These are phyloP conservation scores for Apocheima hispidaria DNA, from an alignment of 2,888 invertebrate genomes.

Conservation along the genomic window DNA sequence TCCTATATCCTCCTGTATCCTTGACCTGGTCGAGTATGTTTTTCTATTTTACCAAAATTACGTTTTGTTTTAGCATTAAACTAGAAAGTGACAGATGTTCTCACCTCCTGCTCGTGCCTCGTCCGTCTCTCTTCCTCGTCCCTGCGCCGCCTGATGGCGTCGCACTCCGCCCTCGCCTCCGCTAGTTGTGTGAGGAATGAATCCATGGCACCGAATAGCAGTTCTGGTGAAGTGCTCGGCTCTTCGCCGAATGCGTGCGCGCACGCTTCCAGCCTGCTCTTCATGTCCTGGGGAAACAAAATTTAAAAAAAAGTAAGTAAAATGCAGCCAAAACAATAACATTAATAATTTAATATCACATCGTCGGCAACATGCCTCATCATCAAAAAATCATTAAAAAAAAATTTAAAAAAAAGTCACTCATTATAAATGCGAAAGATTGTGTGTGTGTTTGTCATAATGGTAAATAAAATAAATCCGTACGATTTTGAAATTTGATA, in stretches of 20 bases:
- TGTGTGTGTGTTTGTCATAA: too few relatives aligned
- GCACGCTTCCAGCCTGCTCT: constrained; percentile 95
- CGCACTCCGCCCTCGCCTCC: constrained; percentile 96
- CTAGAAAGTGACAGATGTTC: not conserved
- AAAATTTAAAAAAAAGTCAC: too few relatives aligned
- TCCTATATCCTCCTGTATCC: too few relatives aligned
- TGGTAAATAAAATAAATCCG: too few relatives aligned
- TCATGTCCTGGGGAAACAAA: constrained; percentile 91
- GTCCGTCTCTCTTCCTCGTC: constrained; percentile 96
- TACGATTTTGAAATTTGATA: too few relatives aligned
- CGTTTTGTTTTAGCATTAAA: too few relatives aligned
- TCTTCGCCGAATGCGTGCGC: constrained; percentile 97
- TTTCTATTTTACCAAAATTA: too few relatives aligned
- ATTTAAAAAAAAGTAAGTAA: not conserved
- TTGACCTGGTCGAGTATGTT: too few relatives aligned
- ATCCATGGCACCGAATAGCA: constrained; percentile 97
- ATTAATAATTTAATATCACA: too few relatives aligned
- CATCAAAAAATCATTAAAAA: too few relatives aligned
- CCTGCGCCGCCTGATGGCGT: constrained; percentile 92
- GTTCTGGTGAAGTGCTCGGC: constrained; percentile 94
- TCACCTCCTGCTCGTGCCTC: constrained; percentile 93
- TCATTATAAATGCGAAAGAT: too few relatives aligned
- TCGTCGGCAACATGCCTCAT: too few relatives aligned
- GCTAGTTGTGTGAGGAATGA: constrained; percentile 92
- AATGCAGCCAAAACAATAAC: not conserved